These are phyloP conservation scores for Dolichomitus sp. DNA, from an alignment of 2,888 invertebrate species.

Conservation along the genomic window DNA sequence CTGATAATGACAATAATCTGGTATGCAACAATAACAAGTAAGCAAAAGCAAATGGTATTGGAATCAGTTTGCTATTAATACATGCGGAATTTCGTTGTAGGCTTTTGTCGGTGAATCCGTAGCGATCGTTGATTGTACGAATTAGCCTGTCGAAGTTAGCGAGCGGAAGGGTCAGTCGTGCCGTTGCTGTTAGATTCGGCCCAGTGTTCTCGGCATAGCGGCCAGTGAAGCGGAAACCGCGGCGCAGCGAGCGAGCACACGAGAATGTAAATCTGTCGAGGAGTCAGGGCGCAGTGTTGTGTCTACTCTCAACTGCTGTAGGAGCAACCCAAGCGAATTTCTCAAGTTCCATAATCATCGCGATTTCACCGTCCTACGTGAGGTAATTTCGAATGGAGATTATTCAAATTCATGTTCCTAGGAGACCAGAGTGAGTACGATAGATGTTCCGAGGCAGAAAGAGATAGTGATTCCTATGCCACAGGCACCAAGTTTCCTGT, in stretches of 20 bases:
- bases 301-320: constrained; percentile 56
- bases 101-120: constrained; percentile 2
- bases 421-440: background rate
- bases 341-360: constrained; percentile 81
- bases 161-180: constrained; percentile 50
- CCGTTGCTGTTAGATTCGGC: constrained; percentile 14
- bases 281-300: constrained; percentile 69
- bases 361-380: constrained; percentile 80
- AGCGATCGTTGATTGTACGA: constrained; percentile 43
- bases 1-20: constrained; percentile 2
- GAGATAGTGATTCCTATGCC: background rate
- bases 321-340: constrained; percentile 71
- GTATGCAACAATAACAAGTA: constrained; percentile 12
- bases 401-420: constrained; percentile 77
- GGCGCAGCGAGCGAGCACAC: constrained; percentile 46
- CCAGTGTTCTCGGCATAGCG: constrained; percentile 9
- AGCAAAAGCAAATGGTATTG: constrained; percentile 15
- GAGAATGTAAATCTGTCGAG: constrained; percentile 72
- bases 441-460: constrained; percentile 12
- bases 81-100: background rate
- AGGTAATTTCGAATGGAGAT: constrained; percentile 81
- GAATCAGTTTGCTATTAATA: constrained; percentile 31
- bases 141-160: constrained; percentile 49
- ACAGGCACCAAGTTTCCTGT: constrained; percentile 22
- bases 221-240: constrained; percentile 21